phyloP scores from a whole-genome alignment of 2,113 vertebrate genomes.

The Hypanus sabinus region DNA sequence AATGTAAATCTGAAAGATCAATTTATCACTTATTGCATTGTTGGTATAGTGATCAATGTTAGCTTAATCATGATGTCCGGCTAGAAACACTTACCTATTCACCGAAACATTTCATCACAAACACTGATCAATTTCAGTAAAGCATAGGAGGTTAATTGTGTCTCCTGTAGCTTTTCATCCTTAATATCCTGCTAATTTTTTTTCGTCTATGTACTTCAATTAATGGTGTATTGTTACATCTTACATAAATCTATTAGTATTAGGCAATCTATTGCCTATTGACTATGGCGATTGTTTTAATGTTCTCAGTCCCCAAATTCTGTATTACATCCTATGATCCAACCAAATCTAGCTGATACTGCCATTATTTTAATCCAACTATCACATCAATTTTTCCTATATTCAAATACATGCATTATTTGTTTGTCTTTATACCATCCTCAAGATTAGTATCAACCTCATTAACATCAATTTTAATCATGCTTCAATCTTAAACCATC shows the following conservation, averaged over 20 bases:
- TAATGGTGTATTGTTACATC: too few species aligned
- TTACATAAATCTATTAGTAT: too few species aligned
- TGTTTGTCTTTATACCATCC: not conserved
- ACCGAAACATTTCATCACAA: too few species aligned
- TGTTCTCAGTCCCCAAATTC: not conserved
- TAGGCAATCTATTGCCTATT: not conserved
- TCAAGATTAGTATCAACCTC: not conserved
- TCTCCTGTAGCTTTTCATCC: not conserved
- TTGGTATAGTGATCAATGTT: not conserved
- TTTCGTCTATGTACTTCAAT: too few species aligned
- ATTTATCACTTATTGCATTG: not conserved
- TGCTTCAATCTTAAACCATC: too few species aligned
- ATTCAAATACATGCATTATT: not conserved
- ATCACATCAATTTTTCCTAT: not conserved
- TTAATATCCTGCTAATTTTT: not conserved
- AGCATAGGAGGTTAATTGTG: not conserved
- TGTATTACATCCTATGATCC: not conserved
- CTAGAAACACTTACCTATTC: not conserved
- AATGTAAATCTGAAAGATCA: not conserved
- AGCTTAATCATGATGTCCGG: not conserved
- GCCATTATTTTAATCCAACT: not conserved
- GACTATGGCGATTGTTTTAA: not conserved
- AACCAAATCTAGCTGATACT: not conserved
- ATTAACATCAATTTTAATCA: not conserved
- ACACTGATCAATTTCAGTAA: too few species aligned